Evolutionary conservation across 2,888 invertebrate genomes (phyloP).

Genomic region (Volucella bombylans): DNA sequence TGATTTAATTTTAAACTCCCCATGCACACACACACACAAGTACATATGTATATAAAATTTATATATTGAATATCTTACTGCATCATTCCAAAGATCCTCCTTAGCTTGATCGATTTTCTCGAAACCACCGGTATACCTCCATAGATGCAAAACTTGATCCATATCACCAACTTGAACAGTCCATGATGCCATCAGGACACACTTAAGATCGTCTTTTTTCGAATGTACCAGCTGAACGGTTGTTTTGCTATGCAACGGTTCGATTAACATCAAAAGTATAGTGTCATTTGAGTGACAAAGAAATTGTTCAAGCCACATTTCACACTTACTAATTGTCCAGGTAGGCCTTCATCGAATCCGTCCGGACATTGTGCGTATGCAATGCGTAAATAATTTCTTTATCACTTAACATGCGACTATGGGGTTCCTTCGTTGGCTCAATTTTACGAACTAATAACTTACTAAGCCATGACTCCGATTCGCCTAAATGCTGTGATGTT

Average conservation of each 20-base stretch:
- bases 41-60: not conserved
- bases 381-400: conserved; percentile 97
- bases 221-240: conserved; percentile 90
- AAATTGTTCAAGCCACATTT: conserved; percentile 46
- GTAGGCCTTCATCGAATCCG: conserved; percentile 93
- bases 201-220: conserved; percentile 88
- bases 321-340: conserved; percentile 93
- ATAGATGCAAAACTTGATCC: conserved; percentile 98
- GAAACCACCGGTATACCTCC: conserved; percentile 97
- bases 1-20: no score
- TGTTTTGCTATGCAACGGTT: conserved; percentile 86
- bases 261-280: conserved; percentile 44
- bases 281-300: conserved; percentile 45
- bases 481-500: conserved; percentile 77
- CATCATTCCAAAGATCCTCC: conserved; percentile 86
- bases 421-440: conserved; percentile 97
- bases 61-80: conserved; percentile 83
- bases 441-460: conserved; percentile 94
- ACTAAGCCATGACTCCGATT: conserved; percentile 91
- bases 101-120: conserved; percentile 92
- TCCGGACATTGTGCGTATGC: conserved; percentile 96
- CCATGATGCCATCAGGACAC: conserved; percentile 97
- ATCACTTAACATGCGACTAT: conserved; percentile 97
- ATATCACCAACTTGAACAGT: conserved; percentile 94
- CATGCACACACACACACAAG: not conserved